Evolutionary conservation across 2,113 vertebrate species (phyloP).

Genomic region (Silurus meridionalis): DNA sequence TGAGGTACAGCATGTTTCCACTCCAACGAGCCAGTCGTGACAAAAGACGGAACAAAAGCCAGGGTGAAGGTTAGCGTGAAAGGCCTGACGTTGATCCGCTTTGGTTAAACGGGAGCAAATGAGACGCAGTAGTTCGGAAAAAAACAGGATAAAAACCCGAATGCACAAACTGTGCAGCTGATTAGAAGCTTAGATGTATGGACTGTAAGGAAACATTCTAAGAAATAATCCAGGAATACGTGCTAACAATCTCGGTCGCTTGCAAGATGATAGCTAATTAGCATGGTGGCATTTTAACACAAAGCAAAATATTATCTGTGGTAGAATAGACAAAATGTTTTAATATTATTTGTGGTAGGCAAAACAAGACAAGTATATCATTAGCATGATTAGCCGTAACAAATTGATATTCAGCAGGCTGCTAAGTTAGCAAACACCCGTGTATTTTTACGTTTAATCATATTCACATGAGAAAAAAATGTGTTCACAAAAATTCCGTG

Average conservation of each 20-base stretch:
- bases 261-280: background rate
- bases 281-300: background rate
- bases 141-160: background rate
- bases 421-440: background rate
- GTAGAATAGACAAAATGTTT: too few relatives aligned
- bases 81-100: constrained; percentile 67
- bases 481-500: too few relatives aligned
- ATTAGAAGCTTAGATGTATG: background rate
- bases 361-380: background rate
- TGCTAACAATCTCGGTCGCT: background rate
- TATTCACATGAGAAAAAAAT: too few relatives aligned
- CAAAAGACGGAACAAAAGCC: constrained; percentile 45
- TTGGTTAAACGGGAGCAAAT: constrained; percentile 55
- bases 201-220: background rate
- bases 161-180: background rate
- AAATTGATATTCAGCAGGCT: background rate
- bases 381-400: background rate
- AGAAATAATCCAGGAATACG: background rate
- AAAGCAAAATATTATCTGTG: background rate
- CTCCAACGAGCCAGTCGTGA: constrained; percentile 16
- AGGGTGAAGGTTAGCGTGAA: constrained; percentile 47
- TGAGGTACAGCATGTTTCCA: constrained; percentile 53
- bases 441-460: too few relatives aligned
- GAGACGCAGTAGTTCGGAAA: constrained; percentile 22
- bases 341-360: background rate